These are phyloP conservation scores for Tokudaia tokunoshimensis DNA, from an alignment of 2,797 vertebrate genomes.

Conservation along the genomic window DNA sequence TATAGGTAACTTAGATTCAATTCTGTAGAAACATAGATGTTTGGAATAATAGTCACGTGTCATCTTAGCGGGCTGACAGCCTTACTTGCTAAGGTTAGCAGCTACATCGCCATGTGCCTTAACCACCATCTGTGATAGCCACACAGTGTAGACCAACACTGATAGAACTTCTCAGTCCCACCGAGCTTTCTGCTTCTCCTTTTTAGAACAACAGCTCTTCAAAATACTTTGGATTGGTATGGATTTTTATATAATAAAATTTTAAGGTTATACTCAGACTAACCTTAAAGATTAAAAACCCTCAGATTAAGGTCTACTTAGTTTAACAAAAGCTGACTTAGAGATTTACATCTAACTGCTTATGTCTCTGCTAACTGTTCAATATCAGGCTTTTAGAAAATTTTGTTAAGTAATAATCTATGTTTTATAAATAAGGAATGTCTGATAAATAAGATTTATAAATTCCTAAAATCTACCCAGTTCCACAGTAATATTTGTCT, in stretches of 20 bases:
- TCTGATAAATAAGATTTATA: neutral
- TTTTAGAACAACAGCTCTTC: neutral
- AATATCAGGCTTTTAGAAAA: neutral
- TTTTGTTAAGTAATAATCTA: neutral
- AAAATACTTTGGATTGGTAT: neutral
- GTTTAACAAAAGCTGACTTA: neutral
- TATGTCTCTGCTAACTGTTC: neutral
- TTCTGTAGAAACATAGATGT: neutral
- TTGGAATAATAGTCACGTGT: neutral
- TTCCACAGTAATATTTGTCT: neutral
- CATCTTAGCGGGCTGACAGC: neutral
- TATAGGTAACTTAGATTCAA: neutral
- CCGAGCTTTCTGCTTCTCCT: neutral
- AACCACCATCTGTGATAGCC: neutral
- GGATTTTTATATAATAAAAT: neutral
- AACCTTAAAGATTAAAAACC: too few species aligned
- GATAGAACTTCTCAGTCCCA: neutral
- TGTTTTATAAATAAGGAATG: neutral
- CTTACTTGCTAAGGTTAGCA: neutral
- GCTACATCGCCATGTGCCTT: neutral
- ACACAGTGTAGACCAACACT: neutral
- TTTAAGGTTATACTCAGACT: neutral
- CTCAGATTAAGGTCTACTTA: neutral
- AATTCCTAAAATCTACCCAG: neutral
- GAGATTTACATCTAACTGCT: neutral